Evolutionary conservation across 2,797 vertebrate genomes (phyloP).

Genomic region (Sarcoramphus papa): DNA sequence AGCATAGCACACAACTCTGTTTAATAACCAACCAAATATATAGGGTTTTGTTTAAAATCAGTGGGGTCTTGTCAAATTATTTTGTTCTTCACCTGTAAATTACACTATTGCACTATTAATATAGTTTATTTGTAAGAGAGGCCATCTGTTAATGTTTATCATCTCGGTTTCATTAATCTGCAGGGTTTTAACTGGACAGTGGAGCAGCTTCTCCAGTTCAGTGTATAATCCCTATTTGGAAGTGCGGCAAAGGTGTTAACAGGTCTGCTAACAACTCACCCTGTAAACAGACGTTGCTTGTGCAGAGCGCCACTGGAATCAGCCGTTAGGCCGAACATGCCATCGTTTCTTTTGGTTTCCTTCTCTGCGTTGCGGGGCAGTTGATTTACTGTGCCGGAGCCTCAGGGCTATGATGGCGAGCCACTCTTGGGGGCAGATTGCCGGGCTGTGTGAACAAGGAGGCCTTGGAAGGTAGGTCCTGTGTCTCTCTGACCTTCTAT

Average conservation of each 20-base stretch:
- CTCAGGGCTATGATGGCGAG: not conserved
- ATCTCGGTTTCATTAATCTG: not conserved
- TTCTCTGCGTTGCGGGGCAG: accelerated
- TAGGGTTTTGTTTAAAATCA: not conserved
- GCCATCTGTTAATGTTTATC: not conserved
- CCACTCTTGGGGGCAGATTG: not conserved
- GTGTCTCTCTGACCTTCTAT: not conserved
- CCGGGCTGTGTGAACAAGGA: not conserved
- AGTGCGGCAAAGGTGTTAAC: not conserved
- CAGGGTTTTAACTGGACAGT: not conserved
- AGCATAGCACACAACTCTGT: not conserved
- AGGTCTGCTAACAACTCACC: not conserved
- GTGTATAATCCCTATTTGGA: not conserved
- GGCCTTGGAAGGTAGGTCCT: not conserved
- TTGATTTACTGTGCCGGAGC: not conserved
- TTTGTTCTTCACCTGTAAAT: not conserved
- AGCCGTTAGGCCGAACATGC: too few relatives aligned
- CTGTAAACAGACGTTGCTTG: not conserved
- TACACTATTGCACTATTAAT: not conserved
- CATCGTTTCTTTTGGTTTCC: too few relatives aligned
- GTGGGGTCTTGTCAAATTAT: not conserved
- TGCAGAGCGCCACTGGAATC: not conserved
- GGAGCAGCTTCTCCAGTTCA: not conserved
- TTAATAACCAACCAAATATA: not conserved
- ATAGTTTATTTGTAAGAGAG: not conserved